A percentile compares a stretch with the other conserved stretches of the same genome.
phyloP scores from a whole-genome alignment of 2,113 vertebrate genomes.

The Hemibagrus wyckioides region DNA sequence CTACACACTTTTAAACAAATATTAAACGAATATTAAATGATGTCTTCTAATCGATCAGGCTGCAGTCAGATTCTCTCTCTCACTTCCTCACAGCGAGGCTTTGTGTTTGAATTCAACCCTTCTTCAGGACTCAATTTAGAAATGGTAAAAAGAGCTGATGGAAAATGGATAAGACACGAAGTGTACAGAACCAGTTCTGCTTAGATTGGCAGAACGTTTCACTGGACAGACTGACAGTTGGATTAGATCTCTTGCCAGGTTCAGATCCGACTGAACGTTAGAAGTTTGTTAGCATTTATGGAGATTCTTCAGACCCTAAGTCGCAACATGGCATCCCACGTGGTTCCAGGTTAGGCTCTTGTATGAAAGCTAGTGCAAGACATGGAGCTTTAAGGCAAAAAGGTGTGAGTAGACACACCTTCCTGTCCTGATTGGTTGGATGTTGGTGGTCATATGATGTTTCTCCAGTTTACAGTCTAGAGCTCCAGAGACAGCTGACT shows the following conservation, averaged over 20 bases:
- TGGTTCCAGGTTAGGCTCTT: background rate
- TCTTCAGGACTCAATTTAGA: background rate
- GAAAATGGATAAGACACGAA: background rate
- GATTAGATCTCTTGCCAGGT: background rate
- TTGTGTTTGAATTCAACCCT: background rate
- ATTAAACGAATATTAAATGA: background rate
- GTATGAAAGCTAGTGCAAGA: background rate
- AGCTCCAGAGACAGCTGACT: background rate
- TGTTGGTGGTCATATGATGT: background rate
- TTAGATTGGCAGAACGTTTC: background rate
- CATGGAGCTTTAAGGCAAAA: background rate
- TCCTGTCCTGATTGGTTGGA: constrained; percentile 1
- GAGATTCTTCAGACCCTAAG: background rate
- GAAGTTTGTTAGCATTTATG: background rate
- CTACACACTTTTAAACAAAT: background rate
- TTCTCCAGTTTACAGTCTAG: background rate
- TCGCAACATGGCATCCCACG: background rate
- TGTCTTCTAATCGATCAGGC: background rate
- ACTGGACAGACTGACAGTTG: background rate
- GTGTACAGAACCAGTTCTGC: background rate
- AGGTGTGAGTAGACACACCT: background rate
- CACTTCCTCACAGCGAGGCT: background rate
- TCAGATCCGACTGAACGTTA: background rate
- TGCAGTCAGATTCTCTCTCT: background rate
- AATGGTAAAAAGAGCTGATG: background rate